Evolutionary conservation across 2,797 vertebrate species (phyloP), one percentile per base, ranked within the genome.

Genomic region (Alca torda): DNA sequence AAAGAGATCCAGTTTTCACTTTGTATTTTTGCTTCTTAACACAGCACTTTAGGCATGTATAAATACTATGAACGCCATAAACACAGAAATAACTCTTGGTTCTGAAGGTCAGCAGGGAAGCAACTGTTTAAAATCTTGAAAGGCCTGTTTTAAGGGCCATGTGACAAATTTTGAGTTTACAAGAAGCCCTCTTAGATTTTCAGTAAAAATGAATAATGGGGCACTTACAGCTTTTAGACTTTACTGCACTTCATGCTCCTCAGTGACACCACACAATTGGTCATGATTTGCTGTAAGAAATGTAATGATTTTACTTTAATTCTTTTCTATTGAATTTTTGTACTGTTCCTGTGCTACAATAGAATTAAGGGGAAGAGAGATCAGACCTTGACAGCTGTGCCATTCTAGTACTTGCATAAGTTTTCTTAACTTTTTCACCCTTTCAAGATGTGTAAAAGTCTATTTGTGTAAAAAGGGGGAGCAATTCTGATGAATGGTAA

Each of bases 251-350:
- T 95, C 31, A 13, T 59, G 75, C 72, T 94, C 39, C 75, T 94
- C 53, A 51, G 64, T 96, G 90, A 75, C 85, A 95, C 68, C 30
- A 70, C 16, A 65, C 57, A 75, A 92, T n/a, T 75, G 88, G 64
- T 75, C 70, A 15, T 85, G 84, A 96, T 95, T 94, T 96, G 72
- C 78, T 79, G 9, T 45, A 77, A 78, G 81, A 87, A 89, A 83
- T 89, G 60, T 81, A 93, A 92, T 30, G 88, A 92, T 87, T 95
- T 94, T 90, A 53, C 77, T 95, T 94, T 94, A 94, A 90, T 95
- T 93, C 31, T 80, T 91, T 87, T 43, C 74, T 83, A 54, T 89
- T 80, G 81, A 61, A 72, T 90, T 95, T 90, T 87, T 87, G 54
- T 80, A 54, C 45, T 73, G 65, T 89, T 93, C 76, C 65, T 80